A percentile compares a stretch with the other conserved stretches of the same genome.
Evolutionary conservation across 2,888 invertebrate genomes (phyloP).

Genomic region (Alitta virens): DNA sequence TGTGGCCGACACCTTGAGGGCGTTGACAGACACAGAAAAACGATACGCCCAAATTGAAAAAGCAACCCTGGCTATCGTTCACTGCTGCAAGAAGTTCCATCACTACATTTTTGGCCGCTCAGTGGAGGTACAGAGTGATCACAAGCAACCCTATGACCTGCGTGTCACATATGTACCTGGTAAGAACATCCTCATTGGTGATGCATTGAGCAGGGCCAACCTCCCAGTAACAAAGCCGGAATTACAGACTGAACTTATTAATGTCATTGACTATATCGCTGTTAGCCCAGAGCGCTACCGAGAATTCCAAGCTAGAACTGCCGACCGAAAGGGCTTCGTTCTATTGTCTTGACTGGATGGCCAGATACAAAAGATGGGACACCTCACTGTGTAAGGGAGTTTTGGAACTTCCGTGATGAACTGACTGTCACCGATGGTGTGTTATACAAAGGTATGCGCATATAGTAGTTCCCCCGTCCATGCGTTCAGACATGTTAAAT

Average conservation of each 20-base stretch:
- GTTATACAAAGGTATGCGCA: neutral
- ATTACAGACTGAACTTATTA: no score
- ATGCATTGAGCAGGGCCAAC: slow-evolving; percentile 20
- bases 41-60: slow-evolving; percentile 24
- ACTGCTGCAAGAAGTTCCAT: slow-evolving; percentile 4
- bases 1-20: slow-evolving; percentile 11
- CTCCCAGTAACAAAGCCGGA: no score
- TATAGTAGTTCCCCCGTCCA: neutral
- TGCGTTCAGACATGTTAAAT: neutral
- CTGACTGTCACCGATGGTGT: neutral
- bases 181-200: slow-evolving; percentile 23
- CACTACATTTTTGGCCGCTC: neutral
- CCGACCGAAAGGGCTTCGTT: no score
- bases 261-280: neutral
- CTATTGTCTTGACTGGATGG: neutral
- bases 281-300: neutral
- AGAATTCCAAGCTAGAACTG: no score
- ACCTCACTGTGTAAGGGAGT: no score
- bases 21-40: slow-evolving; percentile 10
- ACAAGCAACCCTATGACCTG: slow-evolving; percentile 22
- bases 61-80: slow-evolving; percentile 11
- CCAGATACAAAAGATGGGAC: no score
- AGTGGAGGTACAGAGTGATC: slow-evolving; percentile 21
- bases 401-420: neutral
- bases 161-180: slow-evolving; percentile 19